phyloP scores from a whole-genome alignment of 2,113 vertebrate genomes.

The Ophiodon elongatus region DNA sequence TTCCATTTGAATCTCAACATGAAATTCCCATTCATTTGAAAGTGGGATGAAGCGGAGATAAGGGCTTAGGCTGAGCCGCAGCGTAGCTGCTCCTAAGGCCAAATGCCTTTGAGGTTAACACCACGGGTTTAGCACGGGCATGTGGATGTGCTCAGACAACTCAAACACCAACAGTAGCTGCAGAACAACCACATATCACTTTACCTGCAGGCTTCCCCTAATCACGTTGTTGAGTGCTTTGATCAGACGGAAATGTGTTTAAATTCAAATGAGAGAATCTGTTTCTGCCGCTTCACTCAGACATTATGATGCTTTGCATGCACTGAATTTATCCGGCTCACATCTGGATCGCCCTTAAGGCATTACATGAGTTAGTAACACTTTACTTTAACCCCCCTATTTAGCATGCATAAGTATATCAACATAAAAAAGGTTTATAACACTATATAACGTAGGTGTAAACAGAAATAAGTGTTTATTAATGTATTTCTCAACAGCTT shows the following conservation, averaged over 20 bases:
- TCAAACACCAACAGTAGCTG: constrained; percentile 31
- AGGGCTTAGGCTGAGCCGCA: constrained; percentile 53
- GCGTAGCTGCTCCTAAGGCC: constrained; percentile 42
- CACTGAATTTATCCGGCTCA: not conserved
- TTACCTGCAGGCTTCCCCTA: constrained; percentile 26
- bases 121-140: constrained; percentile 33
- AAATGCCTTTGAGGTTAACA: constrained; percentile 55
- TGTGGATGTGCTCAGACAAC: constrained; percentile 39
- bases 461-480: not conserved
- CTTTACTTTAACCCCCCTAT: not conserved
- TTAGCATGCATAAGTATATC: not conserved
- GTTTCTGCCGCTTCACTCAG: not conserved
- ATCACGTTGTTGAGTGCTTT: constrained; percentile 8
- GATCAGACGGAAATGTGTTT: constrained; percentile 40
- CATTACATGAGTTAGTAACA: not conserved
- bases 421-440: not conserved
- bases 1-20: constrained; percentile 58
- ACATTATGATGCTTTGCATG: not conserved
- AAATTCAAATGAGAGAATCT: constrained; percentile 40
- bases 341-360: not conserved
- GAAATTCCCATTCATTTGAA: constrained; percentile 65
- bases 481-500: not conserved
- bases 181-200: constrained; percentile 22
- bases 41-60: constrained; percentile 53
- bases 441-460: not conserved